A percentile compares a stretch with the other conserved stretches of the same genome.
These are phyloP conservation scores for Smutsia temminckii DNA, from an alignment of 2,797 vertebrate species.

Conservation along the genomic window DNA sequence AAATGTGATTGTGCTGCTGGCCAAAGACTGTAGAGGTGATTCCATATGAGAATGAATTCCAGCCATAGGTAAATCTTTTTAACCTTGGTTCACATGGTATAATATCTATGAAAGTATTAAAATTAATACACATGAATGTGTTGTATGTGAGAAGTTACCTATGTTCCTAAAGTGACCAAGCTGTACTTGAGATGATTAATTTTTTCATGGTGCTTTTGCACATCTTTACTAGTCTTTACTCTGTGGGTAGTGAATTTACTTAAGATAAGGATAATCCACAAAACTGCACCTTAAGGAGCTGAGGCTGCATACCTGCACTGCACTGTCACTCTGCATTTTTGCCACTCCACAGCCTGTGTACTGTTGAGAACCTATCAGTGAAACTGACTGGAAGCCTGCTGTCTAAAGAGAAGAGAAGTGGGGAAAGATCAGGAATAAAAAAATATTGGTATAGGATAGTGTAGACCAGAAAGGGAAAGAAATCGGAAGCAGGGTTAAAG, in stretches of 20 bases:
- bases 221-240: neutral
- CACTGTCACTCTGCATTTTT: slow-evolving; percentile 16
- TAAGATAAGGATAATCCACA: neutral
- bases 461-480: slow-evolving; percentile 46
- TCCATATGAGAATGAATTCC: neutral
- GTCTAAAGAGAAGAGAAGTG: slow-evolving; percentile 50
- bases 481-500: neutral
- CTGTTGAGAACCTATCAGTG: slow-evolving; percentile 61
- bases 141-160: neutral
- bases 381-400: slow-evolving; percentile 60
- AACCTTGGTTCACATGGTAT: neutral
- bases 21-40: slow-evolving; percentile 1
- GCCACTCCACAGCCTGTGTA: neutral
- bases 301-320: neutral
- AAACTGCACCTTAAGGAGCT: neutral
- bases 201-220: neutral
- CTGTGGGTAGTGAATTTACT: neutral
- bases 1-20: slow-evolving; percentile 17
- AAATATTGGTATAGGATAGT: neutral
- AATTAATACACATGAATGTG: neutral
- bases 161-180: neutral
- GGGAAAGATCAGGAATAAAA: slow-evolving; percentile 47
- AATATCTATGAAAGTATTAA: neutral
- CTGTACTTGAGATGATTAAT: neutral
- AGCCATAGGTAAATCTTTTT: neutral